Conservation (phyloP, 1,140 invertebrate genomes). For the Cataglyphis hispanica region DNA sequence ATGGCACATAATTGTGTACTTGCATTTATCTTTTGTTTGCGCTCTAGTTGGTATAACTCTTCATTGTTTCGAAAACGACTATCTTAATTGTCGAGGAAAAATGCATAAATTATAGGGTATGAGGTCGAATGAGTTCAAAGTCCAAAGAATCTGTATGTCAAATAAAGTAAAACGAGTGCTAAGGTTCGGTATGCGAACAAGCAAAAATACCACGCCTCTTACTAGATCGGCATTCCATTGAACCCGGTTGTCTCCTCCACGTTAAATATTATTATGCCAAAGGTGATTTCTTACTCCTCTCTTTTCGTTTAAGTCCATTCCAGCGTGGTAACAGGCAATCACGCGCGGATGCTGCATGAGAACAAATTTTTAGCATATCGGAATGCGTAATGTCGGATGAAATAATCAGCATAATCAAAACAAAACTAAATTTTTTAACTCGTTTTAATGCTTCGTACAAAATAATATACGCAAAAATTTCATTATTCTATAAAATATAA, state of each 20-base stretch:
- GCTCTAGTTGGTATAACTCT: background rate
- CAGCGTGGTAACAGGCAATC: background rate
- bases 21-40: background rate
- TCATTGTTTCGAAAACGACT: background rate
- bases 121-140: background rate
- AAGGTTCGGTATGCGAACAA: conserved; percentile 73
- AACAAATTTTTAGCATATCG: background rate
- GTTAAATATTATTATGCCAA: conserved; percentile 61
- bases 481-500: background rate
- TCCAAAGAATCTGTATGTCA: conserved; percentile 51
- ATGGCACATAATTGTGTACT: background rate
- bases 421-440: background rate
- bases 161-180: conserved; percentile 64
- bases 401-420: background rate
- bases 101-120: conserved; percentile 43
- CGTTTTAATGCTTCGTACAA: background rate
- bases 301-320: conserved; percentile 52
- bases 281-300: conserved; percentile 51
- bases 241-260: conserved; percentile 24
- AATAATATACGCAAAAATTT: background rate
- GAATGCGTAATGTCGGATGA: background rate
- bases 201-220: conserved; percentile 77
- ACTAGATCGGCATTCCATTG: conserved; percentile 79
- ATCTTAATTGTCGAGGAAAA: background rate
- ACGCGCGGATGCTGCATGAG: background rate